Evolutionary conservation across 2,797 vertebrate species (phyloP).

Genomic region (Pelobates cultripes): DNA sequence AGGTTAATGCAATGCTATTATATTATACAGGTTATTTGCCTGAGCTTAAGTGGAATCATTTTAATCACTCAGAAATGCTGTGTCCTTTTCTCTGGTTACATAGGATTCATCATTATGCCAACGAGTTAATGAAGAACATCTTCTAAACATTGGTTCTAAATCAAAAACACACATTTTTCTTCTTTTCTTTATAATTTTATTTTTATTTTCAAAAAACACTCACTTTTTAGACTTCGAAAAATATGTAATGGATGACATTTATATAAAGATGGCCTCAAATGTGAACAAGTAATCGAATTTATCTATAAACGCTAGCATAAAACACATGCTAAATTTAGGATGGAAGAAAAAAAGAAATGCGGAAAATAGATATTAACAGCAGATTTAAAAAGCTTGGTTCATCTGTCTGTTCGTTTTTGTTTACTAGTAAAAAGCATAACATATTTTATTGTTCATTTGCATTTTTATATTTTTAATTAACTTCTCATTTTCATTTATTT

Average conservation of each 20-base stretch:
- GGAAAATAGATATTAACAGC: slow-evolving; percentile 1
- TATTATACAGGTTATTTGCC: slow-evolving; percentile 27
- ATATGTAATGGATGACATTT: not conserved
- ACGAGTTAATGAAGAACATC: slow-evolving; percentile 49
- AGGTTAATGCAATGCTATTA: slow-evolving; percentile 41
- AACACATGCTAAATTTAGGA: slow-evolving; percentile 7
- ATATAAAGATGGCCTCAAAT: slow-evolving; percentile 15
- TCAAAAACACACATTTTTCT: slow-evolving; percentile 30
- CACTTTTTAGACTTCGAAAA: slow-evolving; percentile 10
- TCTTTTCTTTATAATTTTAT: slow-evolving; percentile 25
- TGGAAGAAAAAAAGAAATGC: not conserved
- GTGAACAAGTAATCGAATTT: slow-evolving; percentile 31
- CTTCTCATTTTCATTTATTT: too few relatives aligned
- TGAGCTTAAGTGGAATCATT: slow-evolving; percentile 42
- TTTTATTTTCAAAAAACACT: slow-evolving; percentile 14
- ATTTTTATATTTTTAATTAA: not conserved
- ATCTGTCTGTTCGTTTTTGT: not conserved
- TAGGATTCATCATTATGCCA: slow-evolving; percentile 48
- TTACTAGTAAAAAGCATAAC: not conserved
- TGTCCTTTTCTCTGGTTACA: slow-evolving; percentile 47
- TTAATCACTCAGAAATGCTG: slow-evolving; percentile 38
- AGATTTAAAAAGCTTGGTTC: not conserved
- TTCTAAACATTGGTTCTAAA: slow-evolving; percentile 43
- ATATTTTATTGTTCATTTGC: not conserved
- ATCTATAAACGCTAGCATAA: not conserved